These are phyloP conservation scores for Heliconius congener DNA, from an alignment of 1,140 invertebrate genomes.

Conservation along the genomic window DNA sequence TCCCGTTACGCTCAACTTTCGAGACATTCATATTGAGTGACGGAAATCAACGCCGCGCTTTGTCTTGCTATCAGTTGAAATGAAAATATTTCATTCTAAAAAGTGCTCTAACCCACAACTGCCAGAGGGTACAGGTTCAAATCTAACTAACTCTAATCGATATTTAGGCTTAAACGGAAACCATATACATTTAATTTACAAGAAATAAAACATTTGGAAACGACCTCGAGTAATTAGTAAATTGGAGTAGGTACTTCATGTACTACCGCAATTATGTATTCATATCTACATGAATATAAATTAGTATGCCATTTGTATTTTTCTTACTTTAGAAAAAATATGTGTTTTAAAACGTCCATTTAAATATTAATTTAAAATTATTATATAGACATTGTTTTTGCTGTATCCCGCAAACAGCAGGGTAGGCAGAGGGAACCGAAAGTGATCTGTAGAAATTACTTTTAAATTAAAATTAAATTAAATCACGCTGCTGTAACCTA, in stretches of 20 bases:
- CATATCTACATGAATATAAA: background rate
- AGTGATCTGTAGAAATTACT: too few species aligned
- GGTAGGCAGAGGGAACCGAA: accelerated
- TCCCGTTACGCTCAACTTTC: too few species aligned
- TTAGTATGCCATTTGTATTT: background rate
- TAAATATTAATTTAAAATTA: background rate
- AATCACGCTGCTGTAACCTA: too few species aligned
- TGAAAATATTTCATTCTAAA: background rate
- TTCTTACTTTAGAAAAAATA: background rate
- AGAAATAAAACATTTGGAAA: background rate
- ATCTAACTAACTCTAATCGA: too few species aligned
- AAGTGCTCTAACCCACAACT: background rate
- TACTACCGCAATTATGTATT: background rate
- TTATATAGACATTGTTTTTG: too few species aligned
- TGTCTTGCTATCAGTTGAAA: background rate
- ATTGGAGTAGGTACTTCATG: background rate
- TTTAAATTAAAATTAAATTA: too few species aligned
- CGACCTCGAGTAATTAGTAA: background rate
- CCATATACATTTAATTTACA: background rate
- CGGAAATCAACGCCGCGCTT: background rate
- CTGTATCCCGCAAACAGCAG: too few species aligned
- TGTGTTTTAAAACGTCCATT: background rate
- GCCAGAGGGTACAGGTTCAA: too few species aligned
- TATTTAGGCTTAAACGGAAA: too few species aligned
- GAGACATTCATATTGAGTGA: background rate